phyloP scores from a whole-genome alignment of 2,797 vertebrate species.

The Brachymystax lenok region DNA sequence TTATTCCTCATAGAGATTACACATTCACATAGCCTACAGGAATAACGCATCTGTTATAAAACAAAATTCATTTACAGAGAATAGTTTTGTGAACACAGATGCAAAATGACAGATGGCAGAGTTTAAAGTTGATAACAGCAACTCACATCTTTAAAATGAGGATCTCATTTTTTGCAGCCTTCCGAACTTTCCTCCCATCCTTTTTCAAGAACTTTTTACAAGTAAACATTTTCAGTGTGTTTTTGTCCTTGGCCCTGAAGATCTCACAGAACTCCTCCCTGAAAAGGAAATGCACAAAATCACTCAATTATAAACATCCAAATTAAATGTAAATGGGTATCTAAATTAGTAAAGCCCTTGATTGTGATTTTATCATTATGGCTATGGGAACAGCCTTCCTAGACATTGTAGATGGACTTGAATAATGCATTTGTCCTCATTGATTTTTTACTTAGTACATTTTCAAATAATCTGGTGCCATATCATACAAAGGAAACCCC shows the following conservation, averaged over 20 bases:
- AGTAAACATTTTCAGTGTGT: conserved; percentile 91
- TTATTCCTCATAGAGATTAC: not conserved
- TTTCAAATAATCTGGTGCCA: not conserved
- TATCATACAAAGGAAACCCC: not conserved
- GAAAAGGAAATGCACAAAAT: conserved; percentile 34
- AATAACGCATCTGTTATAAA: not conserved
- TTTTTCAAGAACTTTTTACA: conserved; percentile 98
- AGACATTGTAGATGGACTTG: not conserved
- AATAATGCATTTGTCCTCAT: not conserved
- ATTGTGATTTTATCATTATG: not conserved
- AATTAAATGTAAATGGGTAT: not conserved
- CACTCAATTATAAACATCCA: not conserved
- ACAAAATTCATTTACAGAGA: not conserved
- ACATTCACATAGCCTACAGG: conserved; percentile 9
- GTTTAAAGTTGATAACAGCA: not conserved
- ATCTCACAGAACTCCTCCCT: conserved; percentile 99
- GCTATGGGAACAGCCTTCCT: not conserved
- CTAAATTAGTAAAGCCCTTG: not conserved
- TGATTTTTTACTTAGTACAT: too few relatives aligned
- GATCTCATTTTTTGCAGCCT: conserved; percentile 97
- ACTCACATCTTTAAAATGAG: conserved; percentile 97
- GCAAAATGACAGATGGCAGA: not conserved
- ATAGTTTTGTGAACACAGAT: not conserved
- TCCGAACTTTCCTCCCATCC: conserved; percentile 94
- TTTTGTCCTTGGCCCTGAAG: conserved; percentile 96